Base-by-base conservation (phyloP, 2,888 invertebrate genomes). In the Isoperla grammatica region DNA sequence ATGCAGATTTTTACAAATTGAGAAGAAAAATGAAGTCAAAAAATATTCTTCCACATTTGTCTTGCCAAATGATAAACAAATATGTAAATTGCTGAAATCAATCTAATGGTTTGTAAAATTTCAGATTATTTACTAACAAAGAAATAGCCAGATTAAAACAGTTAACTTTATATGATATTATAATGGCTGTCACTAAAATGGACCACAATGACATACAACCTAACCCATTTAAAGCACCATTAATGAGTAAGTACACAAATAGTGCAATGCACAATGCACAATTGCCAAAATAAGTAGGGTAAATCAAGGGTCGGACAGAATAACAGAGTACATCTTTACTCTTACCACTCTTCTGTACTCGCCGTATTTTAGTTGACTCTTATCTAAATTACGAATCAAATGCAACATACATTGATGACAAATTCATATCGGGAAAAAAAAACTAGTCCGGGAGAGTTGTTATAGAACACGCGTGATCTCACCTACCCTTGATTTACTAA, bases 141-240 rank as follows among this genome's bases (percentile, higher is more conserved):
- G 78, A 81, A 70, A 72, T 78, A 17, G 15, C 62, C 0, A 69
- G 76, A 64, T 74, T 82, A 57, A 73, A 74, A 64, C n/a, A 68
- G 2, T 65, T 77, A 1, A 74, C 67, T n/a, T 69, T 82, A 39
- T 76, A 76, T 64, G 78, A 81, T 65, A 70, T 82, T 35, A 70
- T 81, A 45, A 71, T 78, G 68, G 71, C 75, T 1, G 75, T 79
- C 1, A 78, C 80, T 2, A 69, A 74, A 57, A 74, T 81, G 70
- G 71, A 71, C 43, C 48, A 63, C 2, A 65, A 73, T 49, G 80
- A 80, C 66, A 74, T 81, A 20, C 80, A 78, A 61, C 57, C 45
- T 56, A 73, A 78, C 65, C 74, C 78, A 3, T 81, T 81, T 67
- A 69, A 70, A 62, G 75, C 76, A 13, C 77, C 78, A 11, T 63